Percentiles rank a stretch among this genome's conserved stretches.
Conservation (phyloP, 2,113 vertebrate species). For the Lophochroa leadbeateri region DNA sequence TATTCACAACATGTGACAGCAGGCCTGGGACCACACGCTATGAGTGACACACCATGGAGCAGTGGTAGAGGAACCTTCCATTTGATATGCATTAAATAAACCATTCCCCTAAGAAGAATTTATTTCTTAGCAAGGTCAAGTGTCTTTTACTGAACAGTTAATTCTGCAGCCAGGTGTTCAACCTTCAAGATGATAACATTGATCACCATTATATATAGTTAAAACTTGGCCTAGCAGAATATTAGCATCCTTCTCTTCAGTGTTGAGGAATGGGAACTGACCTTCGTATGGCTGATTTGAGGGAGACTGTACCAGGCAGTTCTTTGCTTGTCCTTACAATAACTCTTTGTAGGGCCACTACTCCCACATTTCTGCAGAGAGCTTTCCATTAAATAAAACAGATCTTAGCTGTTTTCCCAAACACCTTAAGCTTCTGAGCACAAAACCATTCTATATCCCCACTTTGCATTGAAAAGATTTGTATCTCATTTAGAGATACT, state of each 20-base stretch:
- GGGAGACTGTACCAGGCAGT: neutral
- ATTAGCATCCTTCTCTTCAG: neutral
- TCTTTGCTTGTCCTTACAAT: neutral
- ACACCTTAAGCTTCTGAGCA: neutral
- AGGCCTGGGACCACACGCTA: neutral
- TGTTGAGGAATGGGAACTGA: neutral
- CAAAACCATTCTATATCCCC: neutral
- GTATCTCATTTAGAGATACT: neutral
- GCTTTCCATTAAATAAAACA: neutral
- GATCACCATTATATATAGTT: neutral
- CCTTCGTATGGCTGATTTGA: neutral
- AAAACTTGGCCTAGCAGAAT: neutral
- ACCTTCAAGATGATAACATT: neutral
- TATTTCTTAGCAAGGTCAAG: neutral
- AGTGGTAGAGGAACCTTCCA: neutral
- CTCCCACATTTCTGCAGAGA: neutral
- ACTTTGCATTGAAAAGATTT: neutral
- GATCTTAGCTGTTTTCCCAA: neutral
- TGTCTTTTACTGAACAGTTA: neutral
- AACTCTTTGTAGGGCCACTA: neutral
- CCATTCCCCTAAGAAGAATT: neutral
- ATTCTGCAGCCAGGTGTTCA: neutral
- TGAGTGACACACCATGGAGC: fast-evolving
- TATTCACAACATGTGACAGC: neutral
- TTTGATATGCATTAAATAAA: neutral